Evolutionary conservation across 2,113 vertebrate genomes (phyloP).

Genomic region (Paramisgurnus dabryanus): DNA sequence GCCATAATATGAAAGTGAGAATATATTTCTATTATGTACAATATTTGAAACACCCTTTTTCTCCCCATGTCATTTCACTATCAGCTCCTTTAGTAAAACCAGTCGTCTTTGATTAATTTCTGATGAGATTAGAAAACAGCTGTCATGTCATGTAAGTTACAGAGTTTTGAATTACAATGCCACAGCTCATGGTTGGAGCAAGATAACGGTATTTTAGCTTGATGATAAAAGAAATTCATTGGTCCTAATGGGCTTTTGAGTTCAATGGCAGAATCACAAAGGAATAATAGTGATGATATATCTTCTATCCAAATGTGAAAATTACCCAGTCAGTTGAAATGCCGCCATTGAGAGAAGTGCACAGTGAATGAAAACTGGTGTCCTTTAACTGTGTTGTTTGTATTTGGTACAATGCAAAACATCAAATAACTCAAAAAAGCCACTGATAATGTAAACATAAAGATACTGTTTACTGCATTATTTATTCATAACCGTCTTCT

Average conservation of each 20-base stretch:
- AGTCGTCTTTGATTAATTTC: neutral
- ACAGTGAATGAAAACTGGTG: slow-evolving; percentile 10
- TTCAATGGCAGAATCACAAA: slow-evolving; percentile 18
- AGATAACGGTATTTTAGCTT: slow-evolving; percentile 12
- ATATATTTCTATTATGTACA: neutral
- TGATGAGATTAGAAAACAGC: slow-evolving; percentile 1
- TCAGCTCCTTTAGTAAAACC: too few relatives aligned
- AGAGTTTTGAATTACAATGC: neutral
- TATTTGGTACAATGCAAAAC: slow-evolving; percentile 21
- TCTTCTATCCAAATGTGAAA: slow-evolving; percentile 29
- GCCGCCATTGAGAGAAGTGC: neutral
- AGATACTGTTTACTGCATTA: neutral
- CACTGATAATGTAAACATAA: neutral
- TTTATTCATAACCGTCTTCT: neutral
- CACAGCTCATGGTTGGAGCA: neutral
- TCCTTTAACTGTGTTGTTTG: slow-evolving; percentile 30
- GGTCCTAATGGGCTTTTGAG: slow-evolving; percentile 28
- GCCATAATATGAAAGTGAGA: too few relatives aligned
- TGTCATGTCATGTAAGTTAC: neutral
- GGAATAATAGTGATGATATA: slow-evolving; percentile 20
- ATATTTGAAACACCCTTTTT: too few relatives aligned
- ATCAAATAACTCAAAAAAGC: neutral
- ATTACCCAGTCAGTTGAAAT: slow-evolving; percentile 35
- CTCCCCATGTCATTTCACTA: too few relatives aligned
- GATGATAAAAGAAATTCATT: neutral